Evolutionary conservation across 2,888 invertebrate species (phyloP).

Genomic region (Lasiommata megera): DNA sequence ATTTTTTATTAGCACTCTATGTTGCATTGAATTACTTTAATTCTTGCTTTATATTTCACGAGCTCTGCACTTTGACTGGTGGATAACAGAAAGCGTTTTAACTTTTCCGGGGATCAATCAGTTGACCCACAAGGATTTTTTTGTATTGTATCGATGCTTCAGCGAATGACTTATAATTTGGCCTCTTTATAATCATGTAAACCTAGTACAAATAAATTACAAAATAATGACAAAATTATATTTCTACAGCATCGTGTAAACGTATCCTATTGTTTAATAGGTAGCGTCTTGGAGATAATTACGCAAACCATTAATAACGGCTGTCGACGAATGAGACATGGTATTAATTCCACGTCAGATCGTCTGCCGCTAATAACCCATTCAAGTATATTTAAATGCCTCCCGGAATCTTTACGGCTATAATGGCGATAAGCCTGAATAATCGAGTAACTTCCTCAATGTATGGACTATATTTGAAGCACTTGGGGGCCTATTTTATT

Average conservation of each 20-base stretch:
- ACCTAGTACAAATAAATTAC: no score
- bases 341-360: slow-evolving; percentile 58
- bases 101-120: no score
- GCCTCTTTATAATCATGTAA: no score
- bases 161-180: no score
- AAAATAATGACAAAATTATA: no score
- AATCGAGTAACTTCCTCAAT: no score
- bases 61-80: not conserved
- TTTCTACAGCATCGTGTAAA: slow-evolving; percentile 6
- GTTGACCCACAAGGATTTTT: no score
- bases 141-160: no score
- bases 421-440: no score
- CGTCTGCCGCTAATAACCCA: slow-evolving; percentile 52
- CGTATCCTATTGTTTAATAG: slow-evolving; percentile 46
- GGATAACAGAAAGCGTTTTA: no score
- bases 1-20: not conserved
- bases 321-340: slow-evolving; percentile 54
- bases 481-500: no score
- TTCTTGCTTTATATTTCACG: not conserved
- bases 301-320: slow-evolving; percentile 64
- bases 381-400: slow-evolving; percentile 39
- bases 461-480: no score
- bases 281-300: slow-evolving; percentile 57
- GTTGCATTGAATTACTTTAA: not conserved
- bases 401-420: not conserved